phyloP scores from a whole-genome alignment of 1,140 invertebrate genomes.

The Drosophila cardini region DNA sequence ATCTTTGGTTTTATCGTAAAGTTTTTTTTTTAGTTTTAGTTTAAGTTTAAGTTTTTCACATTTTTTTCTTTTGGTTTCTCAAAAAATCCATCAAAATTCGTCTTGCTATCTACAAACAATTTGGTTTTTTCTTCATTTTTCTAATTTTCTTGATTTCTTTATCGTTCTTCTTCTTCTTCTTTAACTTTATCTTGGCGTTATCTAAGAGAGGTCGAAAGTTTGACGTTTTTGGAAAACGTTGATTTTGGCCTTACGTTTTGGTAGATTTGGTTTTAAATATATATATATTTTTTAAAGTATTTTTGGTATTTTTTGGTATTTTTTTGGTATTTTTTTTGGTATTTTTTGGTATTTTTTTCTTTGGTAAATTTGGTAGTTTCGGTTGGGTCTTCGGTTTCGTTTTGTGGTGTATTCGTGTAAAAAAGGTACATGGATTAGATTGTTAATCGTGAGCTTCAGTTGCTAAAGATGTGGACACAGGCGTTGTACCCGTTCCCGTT shows the following conservation, averaged over 20 bases:
- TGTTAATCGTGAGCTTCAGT: constrained; percentile 47
- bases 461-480: constrained; percentile 20
- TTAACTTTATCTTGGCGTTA: constrained; percentile 61
- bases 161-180: constrained; percentile 9
- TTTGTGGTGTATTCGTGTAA: constrained; percentile 37
- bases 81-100: constrained; percentile 77
- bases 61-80: too few relatives aligned
- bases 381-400: constrained; percentile 26
- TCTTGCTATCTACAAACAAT: constrained; percentile 62
- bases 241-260: constrained; percentile 69
- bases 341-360: too few relatives aligned
- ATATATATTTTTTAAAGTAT: too few relatives aligned
- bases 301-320: too few relatives aligned
- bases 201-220: constrained; percentile 72
- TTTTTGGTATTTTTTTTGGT: too few relatives aligned
- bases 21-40: constrained; percentile 5
- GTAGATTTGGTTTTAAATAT: constrained; percentile 44
- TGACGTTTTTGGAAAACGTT: constrained; percentile 79
- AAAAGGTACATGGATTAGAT: constrained; percentile 80
- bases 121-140: constrained; percentile 9
- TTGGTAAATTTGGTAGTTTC: constrained; percentile 69
- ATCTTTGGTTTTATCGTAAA: not conserved
- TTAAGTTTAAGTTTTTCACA: too few relatives aligned
- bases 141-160: not conserved
- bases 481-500: not conserved